phyloP scores from a whole-genome alignment of 2,113 vertebrate species.

The Anguilla rostrata region DNA sequence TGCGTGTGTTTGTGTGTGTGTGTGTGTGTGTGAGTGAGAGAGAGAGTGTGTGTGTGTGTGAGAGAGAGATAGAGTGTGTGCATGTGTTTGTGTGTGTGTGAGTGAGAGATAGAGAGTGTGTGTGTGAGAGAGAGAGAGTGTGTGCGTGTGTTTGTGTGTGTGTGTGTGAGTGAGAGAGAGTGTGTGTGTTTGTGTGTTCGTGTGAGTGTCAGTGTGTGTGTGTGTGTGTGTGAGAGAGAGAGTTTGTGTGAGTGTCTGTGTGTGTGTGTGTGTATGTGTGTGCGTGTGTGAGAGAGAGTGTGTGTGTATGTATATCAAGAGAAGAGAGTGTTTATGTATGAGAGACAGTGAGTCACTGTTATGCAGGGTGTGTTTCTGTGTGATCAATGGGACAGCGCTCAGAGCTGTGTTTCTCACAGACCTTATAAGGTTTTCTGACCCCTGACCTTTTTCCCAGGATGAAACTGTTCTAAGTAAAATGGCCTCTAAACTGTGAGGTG shows the following conservation, averaged over 20 bases:
- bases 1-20: neutral
- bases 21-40: neutral
- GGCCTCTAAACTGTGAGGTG: neutral
- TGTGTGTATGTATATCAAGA: neutral
- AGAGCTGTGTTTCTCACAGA: neutral
- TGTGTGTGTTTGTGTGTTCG: neutral
- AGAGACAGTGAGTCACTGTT: neutral
- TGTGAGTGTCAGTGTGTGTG: neutral
- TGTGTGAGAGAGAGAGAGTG: neutral
- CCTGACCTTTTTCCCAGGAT: neutral
- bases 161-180: neutral
- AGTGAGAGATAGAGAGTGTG: no score
- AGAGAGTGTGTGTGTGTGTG: neutral
- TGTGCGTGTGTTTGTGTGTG: neutral
- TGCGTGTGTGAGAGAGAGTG: conserved; percentile 10
- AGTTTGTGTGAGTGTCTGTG: neutral
- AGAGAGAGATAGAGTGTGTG: neutral
- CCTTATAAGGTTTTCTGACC: neutral
- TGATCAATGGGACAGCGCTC: neutral
- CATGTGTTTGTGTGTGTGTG: neutral
- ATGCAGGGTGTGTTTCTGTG: neutral
- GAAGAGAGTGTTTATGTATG: neutral
- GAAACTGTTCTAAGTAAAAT: neutral
- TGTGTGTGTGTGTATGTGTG: neutral
- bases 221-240: neutral